A percentile compares a stretch with the other conserved stretches of the same genome.
Evolutionary conservation across 2,797 vertebrate genomes (phyloP).

Genomic region (Manis crassicaudata): DNA sequence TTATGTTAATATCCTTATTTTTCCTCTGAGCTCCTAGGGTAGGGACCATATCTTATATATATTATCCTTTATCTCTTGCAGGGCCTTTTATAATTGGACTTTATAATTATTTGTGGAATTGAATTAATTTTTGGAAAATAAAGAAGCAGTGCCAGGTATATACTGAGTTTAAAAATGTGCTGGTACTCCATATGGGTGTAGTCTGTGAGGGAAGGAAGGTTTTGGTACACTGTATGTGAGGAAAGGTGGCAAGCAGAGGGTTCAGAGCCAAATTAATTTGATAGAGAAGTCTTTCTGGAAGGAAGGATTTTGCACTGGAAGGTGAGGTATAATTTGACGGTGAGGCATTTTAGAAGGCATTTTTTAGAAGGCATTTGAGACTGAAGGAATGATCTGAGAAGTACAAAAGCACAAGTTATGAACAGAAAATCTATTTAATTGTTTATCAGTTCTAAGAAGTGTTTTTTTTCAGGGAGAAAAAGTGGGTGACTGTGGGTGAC

Average conservation of each 20-base stretch:
- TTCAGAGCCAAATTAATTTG: background rate
- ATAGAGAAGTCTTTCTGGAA: background rate
- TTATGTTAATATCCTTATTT: background rate
- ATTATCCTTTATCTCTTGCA: background rate
- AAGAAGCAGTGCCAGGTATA: background rate
- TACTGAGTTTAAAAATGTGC: background rate
- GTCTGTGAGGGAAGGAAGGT: background rate
- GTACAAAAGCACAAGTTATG: background rate
- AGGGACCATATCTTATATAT: background rate
- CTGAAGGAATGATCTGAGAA: slow-evolving; percentile 2
- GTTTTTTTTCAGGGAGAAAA: slow-evolving; percentile 94
- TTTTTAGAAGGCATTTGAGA: background rate
- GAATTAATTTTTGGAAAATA: background rate
- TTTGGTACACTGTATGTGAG: background rate
- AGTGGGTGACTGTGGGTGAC: slow-evolving; percentile 99
- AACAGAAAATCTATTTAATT: background rate
- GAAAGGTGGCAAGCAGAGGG: background rate
- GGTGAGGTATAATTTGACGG: background rate
- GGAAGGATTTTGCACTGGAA: background rate
- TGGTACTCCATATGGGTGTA: background rate
- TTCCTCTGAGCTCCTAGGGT: background rate
- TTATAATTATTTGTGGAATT: background rate
- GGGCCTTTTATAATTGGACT: background rate
- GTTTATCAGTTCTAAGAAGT: slow-evolving; percentile 50
- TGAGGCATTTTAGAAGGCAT: background rate